Base-by-base conservation (phyloP, 2,888 invertebrate genomes). In the Dicycla oo region DNA sequence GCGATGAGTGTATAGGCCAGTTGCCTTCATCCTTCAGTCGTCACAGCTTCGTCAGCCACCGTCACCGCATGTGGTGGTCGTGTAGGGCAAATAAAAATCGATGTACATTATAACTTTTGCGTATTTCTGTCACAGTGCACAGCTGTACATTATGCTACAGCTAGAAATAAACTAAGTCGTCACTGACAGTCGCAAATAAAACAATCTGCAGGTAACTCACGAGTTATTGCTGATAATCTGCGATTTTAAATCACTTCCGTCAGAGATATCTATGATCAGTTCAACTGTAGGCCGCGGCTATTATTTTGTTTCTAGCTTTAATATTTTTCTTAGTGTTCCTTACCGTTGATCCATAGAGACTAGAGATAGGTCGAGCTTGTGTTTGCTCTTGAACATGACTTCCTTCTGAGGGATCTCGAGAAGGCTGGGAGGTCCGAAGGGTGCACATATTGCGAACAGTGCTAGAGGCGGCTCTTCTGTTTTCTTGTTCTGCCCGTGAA, bases 321-420 rank as follows among this genome's bases (percentile, higher is more conserved):
- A 23, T 63, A 20, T 45, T 45, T 34, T n/a, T 23, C 11, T 51
- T 23, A 13, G 4, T n/a, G 5, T 43, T 26, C 18, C 54, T 91
- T 90, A 98, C 98, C 98, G 97, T 96, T 98, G 99, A 96, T 99
- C 99, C 99, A 99, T 99, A 57, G 99, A 99, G 86, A 99, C 98
- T 83, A 99, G 97, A 78, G 98, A 98, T 73, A 99, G 97, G 95
- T 99, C 99, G 88, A 99, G 97, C 93, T 99, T 99, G 96, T 99
- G 99, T 96, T 99, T 99, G 93, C 99, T 99, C 95, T 99, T 99
- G 96, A 99, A 99, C 98, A 99, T 99, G 87, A 99, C 98, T 95
- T 99, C 99, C 93, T 99, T 99, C 91, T 99, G 99, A 7, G 99
- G 99, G 84, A 99, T 98, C 94, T 99, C 99, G 72, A 99, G 97